Evolutionary conservation across 2,797 vertebrate species (phyloP), one percentile per base, ranked within the genome.

Genomic region (Agapornis canus): DNA sequence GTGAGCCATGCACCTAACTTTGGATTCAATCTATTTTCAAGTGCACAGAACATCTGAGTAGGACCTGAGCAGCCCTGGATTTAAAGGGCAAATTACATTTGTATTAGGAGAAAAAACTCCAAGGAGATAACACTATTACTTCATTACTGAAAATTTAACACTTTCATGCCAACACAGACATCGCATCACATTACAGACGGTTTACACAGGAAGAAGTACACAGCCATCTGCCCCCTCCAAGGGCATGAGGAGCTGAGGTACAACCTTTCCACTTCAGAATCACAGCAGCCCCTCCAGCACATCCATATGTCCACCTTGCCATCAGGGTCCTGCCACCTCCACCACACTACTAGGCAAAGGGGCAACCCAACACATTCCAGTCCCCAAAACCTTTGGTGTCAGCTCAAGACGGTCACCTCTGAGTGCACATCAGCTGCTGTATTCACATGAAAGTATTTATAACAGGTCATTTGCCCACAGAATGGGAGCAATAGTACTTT

Each of bases 401-500:
- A 37, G 31, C 59, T 57, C 17, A 73, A 61, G 47, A 4, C 37
- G 32, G 27, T 61, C 57, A 63, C 40, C 31, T 31, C 5, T 11
- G n/a, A 61, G 73, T 9, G 25, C 20, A 31, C 21, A n/a, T n/a
- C 35, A 25, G 63, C 68, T 75, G 42, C 51, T 54, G 40, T 15
- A 39, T 49, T 64, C 10, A 20, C 25, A 57, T 6, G 2, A 3
- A 9, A 52, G 13, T 59, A 40, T 43, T 70, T 39, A 3, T 12
- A 70, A 59, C 18, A 14, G 56, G 32, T 39, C 66, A 42, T 42
- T 57, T 32, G 51, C 35, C 8, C 61, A 26, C 35, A 64, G 32
- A 47, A 31, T 2, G 0, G 56, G n/a, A 48, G 13, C 25, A 39
- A 15, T 0, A 1, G 31, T 14, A 43, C 35, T 45, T 25, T n/a